These are phyloP conservation scores for Zele albiditarsus DNA, from an alignment of 2,888 invertebrate genomes.

Conservation along the genomic window DNA sequence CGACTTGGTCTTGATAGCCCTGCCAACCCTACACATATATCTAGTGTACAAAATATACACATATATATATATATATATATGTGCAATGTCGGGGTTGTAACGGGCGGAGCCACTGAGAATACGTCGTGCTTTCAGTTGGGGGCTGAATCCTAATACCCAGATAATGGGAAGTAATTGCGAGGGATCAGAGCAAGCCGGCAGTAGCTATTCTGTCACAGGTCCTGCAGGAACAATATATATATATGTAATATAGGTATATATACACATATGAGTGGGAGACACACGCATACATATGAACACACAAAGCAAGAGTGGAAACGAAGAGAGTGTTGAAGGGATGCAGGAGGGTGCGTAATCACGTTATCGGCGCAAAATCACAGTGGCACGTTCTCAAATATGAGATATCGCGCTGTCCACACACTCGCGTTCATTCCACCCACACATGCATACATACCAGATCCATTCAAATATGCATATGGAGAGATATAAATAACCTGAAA, in stretches of 20 bases:
- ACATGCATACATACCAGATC: conserved; percentile 6
- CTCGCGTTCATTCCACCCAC: background rate
- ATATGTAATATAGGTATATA: background rate
- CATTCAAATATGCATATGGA: background rate
- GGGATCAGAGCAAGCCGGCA: conserved; percentile 69
- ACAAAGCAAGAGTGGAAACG: conserved; percentile 24
- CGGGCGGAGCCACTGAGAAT: conserved; percentile 62
- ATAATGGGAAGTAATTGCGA: conserved; percentile 73
- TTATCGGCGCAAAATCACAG: conserved; percentile 70
- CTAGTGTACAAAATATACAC: background rate
- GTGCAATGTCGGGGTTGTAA: conserved; percentile 36
- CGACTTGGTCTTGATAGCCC: conserved; percentile 15
- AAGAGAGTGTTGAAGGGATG: conserved; percentile 42
- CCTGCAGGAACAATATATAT: conserved; percentile 9
- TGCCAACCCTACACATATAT: background rate
- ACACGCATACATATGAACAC: conserved; percentile 42
- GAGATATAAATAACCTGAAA: background rate
- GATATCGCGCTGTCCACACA: conserved; percentile 54
- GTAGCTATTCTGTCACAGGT: conserved; percentile 9
- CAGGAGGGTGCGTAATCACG: conserved; percentile 61
- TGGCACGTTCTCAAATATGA: conserved; percentile 67
- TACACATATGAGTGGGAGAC: background rate
- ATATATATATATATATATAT: background rate
- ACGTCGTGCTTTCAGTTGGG: conserved; percentile 69
- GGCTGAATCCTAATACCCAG: conserved; percentile 73